Evolutionary conservation across 1,140 invertebrate genomes (phyloP).

Genomic region (Drosophila sp.): DNA sequence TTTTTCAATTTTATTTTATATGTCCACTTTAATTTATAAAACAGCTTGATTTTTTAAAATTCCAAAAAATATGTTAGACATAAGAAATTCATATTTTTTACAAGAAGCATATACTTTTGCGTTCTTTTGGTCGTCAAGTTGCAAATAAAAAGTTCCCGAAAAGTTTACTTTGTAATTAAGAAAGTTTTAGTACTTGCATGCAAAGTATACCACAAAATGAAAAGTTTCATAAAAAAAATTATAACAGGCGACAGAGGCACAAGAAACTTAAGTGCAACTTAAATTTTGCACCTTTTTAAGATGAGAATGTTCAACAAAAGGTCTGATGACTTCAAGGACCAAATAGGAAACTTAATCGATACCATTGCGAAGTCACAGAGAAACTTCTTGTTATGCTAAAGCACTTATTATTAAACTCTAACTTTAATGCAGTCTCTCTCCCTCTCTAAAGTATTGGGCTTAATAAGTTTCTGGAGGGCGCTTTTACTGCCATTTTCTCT

Average conservation of each 20-base stretch:
- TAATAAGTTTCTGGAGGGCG: slow-evolving; percentile 1
- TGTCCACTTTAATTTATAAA: too few species aligned
- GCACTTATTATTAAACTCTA: not conserved
- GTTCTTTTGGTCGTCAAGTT: not conserved
- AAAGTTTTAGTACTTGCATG: slow-evolving; percentile 19
- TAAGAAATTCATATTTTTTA: not conserved
- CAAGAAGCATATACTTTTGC: not conserved
- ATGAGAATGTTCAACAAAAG: not conserved
- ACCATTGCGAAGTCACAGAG: too few species aligned
- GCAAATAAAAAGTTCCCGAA: slow-evolving; percentile 20
- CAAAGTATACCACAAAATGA: slow-evolving; percentile 4
- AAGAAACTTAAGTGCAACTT: not conserved
- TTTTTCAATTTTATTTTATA: too few species aligned
- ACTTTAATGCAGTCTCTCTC: not conserved
- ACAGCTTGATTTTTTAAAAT: too few species aligned
- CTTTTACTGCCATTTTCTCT: slow-evolving; percentile 20
- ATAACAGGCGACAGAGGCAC: not conserved
- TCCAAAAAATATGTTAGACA: not conserved
- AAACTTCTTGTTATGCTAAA: too few species aligned
- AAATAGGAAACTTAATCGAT: not conserved
- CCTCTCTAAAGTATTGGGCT: slow-evolving; percentile 13
- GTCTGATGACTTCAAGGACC: not conserved
- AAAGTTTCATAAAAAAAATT: slow-evolving; percentile 15
- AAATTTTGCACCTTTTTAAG: slow-evolving; percentile 5
- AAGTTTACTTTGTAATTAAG: slow-evolving; percentile 36